Evolutionary conservation across 2,113 vertebrate species (phyloP).

Genomic region (Trochalopteron elliotii): DNA sequence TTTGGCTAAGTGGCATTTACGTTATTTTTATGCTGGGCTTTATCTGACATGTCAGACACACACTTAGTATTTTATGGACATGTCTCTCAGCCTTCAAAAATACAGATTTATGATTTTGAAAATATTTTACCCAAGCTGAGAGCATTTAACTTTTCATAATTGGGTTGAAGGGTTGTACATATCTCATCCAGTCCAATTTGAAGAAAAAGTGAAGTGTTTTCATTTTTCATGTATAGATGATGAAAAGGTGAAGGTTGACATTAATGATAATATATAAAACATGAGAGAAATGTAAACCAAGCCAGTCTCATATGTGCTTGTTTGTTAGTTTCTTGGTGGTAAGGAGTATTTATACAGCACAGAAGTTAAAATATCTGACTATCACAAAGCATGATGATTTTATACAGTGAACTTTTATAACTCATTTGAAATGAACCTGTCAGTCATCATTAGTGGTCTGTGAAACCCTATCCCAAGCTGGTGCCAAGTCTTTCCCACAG

Average conservation of each 20-base stretch:
- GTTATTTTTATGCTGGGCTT: conserved; percentile 30
- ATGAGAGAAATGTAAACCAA: background rate
- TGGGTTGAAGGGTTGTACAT: background rate
- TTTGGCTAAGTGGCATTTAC: background rate
- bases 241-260: background rate
- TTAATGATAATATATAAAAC: background rate
- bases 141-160: background rate
- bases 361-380: conserved; percentile 49
- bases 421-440: conserved; percentile 61
- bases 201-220: conserved; percentile 25
- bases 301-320: background rate
- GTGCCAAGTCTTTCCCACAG: conserved; percentile 48
- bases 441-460: conserved; percentile 70
- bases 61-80: conserved; percentile 1
- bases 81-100: background rate
- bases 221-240: background rate
- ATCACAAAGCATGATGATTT: conserved; percentile 33
- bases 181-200: conserved; percentile 13
- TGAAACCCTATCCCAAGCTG: conserved; percentile 56
- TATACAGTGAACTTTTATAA: conserved; percentile 42
- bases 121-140: conserved; percentile 28
- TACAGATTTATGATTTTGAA: background rate
- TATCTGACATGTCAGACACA: conserved; percentile 1
- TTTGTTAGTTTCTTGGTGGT: background rate
- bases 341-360: background rate